Base-by-base conservation (phyloP, 2,888 invertebrate genomes). In the Gastrophysa polygoni region DNA sequence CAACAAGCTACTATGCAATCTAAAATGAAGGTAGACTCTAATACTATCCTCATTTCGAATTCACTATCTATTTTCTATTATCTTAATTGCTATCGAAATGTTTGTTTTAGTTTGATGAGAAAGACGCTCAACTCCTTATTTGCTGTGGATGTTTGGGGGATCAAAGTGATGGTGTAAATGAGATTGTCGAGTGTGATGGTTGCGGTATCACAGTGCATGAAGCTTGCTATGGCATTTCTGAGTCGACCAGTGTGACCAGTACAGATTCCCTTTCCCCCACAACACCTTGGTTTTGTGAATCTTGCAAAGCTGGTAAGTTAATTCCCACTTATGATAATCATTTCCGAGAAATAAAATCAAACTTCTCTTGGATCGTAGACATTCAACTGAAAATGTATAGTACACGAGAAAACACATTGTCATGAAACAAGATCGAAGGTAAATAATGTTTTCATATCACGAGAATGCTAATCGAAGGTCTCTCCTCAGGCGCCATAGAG, bases 281-380 rank as follows among this genome's bases (percentile, higher is more conserved):
- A 0, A 98, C 98, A 69, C 98, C 98, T 0, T 99, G 99, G 99
- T 99, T 99, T 82, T 99, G 99, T 84, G 98, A 99, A 81, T 95
- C 98, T 4, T 99, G 99, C 77, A 91, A 93, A 73, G 96, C 96
- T 57, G 68, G 68, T 68, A 51, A 55, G 48, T 29, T 17, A 10
- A 24, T 18, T n/a, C n/a, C n/a, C n/a, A n/a, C n/a, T n/a, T n/a
- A n/a, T n/a, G n/a, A n/a, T n/a, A n/a, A n/a, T n/a, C n/a, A n/a
- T n/a, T n/a, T n/a, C n/a, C n/a, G n/a, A n/a, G n/a, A n/a, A n/a
- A n/a, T n/a, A n/a, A n/a, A n/a, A n/a, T n/a, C n/a, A n/a, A n/a
- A n/a, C n/a, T n/a, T n/a, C n/a, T n/a, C n/a, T n/a, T n/a, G n/a
- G n/a, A n/a, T n/a, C n/a, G n/a, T n/a, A n/a, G n/a, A n/a, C n/a